Conservation (phyloP, 2,113 vertebrate genomes). For the Asarcornis scutulata region DNA sequence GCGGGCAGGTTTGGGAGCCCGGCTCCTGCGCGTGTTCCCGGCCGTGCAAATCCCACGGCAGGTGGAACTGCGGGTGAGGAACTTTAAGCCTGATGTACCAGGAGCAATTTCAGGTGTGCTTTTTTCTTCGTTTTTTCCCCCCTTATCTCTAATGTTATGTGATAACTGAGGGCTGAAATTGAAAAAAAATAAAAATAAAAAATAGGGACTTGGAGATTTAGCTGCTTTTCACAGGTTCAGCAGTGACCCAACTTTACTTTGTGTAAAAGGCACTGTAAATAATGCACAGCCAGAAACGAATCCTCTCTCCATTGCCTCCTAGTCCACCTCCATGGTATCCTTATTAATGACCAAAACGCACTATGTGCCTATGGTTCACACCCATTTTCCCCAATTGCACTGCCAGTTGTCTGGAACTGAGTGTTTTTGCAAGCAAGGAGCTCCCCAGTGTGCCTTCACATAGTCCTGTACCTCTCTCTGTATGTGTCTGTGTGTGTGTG, state of each 20-base stretch:
- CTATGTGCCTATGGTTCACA: not conserved
- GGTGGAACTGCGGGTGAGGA: not conserved
- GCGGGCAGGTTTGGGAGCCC: not conserved
- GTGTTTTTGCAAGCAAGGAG: not conserved
- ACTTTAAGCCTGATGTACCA: not conserved
- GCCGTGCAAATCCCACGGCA: not conserved
- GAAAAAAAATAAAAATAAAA: not conserved
- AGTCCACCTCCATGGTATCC: not conserved
- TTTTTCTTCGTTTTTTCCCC: not conserved
- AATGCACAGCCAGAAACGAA: conserved; percentile 26
- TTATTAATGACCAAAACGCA: not conserved
- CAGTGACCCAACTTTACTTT: conserved; percentile 69
- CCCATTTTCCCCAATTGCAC: not conserved
- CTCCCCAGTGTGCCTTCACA: not conserved
- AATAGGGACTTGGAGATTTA: not conserved
- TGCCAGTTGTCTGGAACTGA: not conserved
- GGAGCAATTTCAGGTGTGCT: not conserved
- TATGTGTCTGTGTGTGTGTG: not conserved
- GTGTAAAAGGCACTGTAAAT: conserved; percentile 50
- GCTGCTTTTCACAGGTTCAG: conserved; percentile 30
- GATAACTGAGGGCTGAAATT: not conserved
- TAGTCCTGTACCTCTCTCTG: not conserved
- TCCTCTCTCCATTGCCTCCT: not conserved
- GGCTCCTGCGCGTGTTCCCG: not conserved
- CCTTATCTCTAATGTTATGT: not conserved